Evolutionary conservation across 2,113 vertebrate species (phyloP), one percentile per base, ranked within the genome.

Genomic region (Lycaon pictus): DNA sequence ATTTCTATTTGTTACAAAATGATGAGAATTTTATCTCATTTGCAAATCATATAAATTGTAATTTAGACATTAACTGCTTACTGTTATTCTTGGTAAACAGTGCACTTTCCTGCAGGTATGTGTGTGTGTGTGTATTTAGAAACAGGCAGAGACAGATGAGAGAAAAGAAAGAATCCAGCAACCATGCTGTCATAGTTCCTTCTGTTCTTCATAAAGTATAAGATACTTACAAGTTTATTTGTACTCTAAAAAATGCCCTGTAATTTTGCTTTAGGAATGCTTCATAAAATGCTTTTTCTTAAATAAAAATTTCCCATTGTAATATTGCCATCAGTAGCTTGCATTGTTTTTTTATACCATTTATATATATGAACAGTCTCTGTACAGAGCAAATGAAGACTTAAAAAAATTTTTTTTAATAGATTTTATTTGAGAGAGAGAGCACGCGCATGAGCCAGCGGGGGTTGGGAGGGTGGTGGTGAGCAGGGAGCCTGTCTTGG

Each of bases 291-390:
- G 43, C 62, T 71, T 65, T 93, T 87, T 51, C 72, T 97, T 93
- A 95, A 92, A 63, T 96, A 87, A 92, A 83, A 93, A 9, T 90
- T 96, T 94, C 22, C 79, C 19, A 23, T 48, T 88, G 71, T 95
- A 85, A 88, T 71, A 7, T 2, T 77, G 71, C 95, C 76, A 89
- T 96, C 53, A 85, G 87, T 71, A 89, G 60, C 65, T 81, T 84
- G 71, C 51, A 27, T 90, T 96, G 35, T 92, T 79, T 84, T 84
- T 92, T 93, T 56, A 60, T 79, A 13, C 55, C 16, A 4, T 48
- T 43, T 43, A 6, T 88, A 43, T 55, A 25, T 12, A 9, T 82
- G 58, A 88, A 69, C 0, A 5, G 55, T 96, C 65, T 92, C 84
- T 84, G 60, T 56, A 5, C 11, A 77, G 87, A 90, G 93, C 85